These are phyloP conservation scores for Chondrilla cf. caribensis DNA, from an alignment of 37 sponge, comb jelly and placozoan genomes.

Conservation along the genomic window DNA sequence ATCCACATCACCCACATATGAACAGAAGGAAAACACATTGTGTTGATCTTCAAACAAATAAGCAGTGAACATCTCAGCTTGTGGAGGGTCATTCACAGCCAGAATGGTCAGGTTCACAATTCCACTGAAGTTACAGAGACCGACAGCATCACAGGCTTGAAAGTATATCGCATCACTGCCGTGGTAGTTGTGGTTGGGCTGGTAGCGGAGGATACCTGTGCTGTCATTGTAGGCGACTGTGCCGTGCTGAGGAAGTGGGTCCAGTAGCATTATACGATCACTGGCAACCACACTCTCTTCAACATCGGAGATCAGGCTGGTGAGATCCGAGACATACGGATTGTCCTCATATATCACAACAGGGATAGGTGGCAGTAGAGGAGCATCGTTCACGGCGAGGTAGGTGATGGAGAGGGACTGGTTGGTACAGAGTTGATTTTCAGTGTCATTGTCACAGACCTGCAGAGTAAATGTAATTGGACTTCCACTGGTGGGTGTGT, in stretches of 20 bases:
- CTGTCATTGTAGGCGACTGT: constrained; percentile 49
- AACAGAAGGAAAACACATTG: constrained; percentile 63
- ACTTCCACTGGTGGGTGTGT: constrained; percentile 20
- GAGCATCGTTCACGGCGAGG: constrained; percentile 69
- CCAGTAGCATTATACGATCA: constrained; percentile 29
- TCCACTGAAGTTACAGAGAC: constrained; percentile 53
- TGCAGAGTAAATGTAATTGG: constrained; percentile 45
- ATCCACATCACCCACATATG: constrained; percentile 23
- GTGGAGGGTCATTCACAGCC: constrained; percentile 78
- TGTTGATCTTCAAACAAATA: constrained; percentile 70
- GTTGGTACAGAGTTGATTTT: constrained; percentile 44
- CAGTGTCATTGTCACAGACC: constrained; percentile 73
- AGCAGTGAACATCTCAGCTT: constrained; percentile 51
- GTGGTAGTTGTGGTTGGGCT: constrained; percentile 38
- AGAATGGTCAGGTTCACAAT: constrained; percentile 42
- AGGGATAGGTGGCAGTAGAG: constrained; percentile 44
- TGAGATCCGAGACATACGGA: constrained; percentile 40
- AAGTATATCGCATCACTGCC: constrained; percentile 67
- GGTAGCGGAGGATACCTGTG: constrained; percentile 68
- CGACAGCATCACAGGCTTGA: constrained; percentile 67
- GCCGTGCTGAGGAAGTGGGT: constrained; percentile 55
- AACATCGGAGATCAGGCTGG: constrained; percentile 55
- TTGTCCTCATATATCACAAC: constrained; percentile 53
- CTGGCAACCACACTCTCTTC: constrained; percentile 66
- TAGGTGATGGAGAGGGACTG: constrained; percentile 48